Evolutionary conservation across 2,113 vertebrate species (phyloP).

Genomic region (Otolemur garnettii): DNA sequence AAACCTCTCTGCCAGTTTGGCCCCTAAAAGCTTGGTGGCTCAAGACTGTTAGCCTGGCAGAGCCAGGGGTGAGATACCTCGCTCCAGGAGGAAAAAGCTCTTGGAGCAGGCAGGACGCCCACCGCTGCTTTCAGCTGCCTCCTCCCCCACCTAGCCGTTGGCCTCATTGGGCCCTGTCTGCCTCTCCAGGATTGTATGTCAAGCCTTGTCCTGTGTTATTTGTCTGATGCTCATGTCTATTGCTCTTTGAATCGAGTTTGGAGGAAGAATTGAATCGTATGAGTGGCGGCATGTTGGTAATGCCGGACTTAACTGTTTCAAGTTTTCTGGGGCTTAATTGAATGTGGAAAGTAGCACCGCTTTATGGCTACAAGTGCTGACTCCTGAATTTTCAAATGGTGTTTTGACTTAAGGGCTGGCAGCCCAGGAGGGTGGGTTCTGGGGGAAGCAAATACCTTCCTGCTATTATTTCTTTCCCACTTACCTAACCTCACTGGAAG

Average conservation of each 20-base stretch:
- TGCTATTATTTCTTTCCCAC: background rate
- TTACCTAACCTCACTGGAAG: background rate
- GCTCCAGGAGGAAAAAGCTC: background rate
- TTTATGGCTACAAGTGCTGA: constrained; percentile 78
- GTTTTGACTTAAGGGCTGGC: constrained; percentile 81
- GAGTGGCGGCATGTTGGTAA: constrained; percentile 93
- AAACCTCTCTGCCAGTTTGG: constrained; percentile 54
- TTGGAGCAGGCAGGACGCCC: constrained; percentile 28
- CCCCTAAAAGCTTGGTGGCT: constrained; percentile 68
- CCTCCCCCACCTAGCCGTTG: background rate
- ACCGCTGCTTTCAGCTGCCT: constrained; percentile 34
- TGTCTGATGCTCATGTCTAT: constrained; percentile 66
- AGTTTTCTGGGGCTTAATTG: constrained; percentile 83
- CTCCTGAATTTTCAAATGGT: constrained; percentile 65
- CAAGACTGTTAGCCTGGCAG: constrained; percentile 74
- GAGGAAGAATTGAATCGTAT: constrained; percentile 90
- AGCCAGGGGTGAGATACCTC: background rate
- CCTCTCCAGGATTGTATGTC: constrained; percentile 40
- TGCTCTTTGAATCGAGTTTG: constrained; percentile 90
- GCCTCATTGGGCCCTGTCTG: background rate
- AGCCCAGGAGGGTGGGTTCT: constrained; percentile 54
- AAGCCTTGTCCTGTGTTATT: constrained; percentile 72
- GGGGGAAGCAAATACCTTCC: constrained; percentile 15
- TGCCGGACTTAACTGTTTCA: constrained; percentile 90
- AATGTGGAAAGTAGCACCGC: constrained; percentile 85